Evolutionary conservation across 2,113 vertebrate genomes (phyloP), one percentile per base, ranked within the genome.

Genomic region (Mormoops blainvillei): DNA sequence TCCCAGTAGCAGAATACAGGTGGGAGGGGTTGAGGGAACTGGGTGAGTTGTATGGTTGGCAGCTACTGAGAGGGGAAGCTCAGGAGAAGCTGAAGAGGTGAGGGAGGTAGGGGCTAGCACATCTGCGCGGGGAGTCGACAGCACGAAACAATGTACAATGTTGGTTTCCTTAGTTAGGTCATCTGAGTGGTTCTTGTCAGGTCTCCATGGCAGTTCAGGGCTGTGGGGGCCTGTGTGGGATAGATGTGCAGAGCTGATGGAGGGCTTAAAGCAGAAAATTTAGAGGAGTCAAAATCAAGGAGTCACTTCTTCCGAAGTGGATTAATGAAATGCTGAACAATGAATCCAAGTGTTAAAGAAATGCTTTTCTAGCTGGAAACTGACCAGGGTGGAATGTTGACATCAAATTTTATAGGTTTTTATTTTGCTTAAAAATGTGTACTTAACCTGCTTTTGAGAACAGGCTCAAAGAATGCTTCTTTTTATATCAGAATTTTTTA

Each of bases 371-470:
- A 48, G 67, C 96, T 94, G 88, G 41, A 67, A 97, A 87, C 45
- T 94, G 56, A 83, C 77, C 90, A 84, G 73, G 43, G 3, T 96
- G 73, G 94, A 97, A 97, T 70, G 2, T 89, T 95, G 20, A 83
- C 87, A 38, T 12, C 28, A 52, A 81, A 94, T 96, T 74, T 45
- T 65, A 93, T 5, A 87, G 43, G 56, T 88, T 91, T 87, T 95
- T 84, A 36, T 94, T 97, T 92, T 94, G 50, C 43, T 94, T 93
- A 80, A 84, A 96, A 91, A 91, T 61, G 82, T 19, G 6, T 74
- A 76, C 45, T 94, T 92, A 97, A 91, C 45, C 33, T 87, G 90
- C 74, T 38, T 94, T 61, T 94, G 68, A 98, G 97, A 94, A 89
- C 41, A 31, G 11, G 94, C 96, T 98, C 70, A 82, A 95, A 94